Evolutionary conservation across 1,140 invertebrate species (phyloP), one percentile per base, ranked within the genome.

Genomic region (Diabrotica undecimpunctata): DNA sequence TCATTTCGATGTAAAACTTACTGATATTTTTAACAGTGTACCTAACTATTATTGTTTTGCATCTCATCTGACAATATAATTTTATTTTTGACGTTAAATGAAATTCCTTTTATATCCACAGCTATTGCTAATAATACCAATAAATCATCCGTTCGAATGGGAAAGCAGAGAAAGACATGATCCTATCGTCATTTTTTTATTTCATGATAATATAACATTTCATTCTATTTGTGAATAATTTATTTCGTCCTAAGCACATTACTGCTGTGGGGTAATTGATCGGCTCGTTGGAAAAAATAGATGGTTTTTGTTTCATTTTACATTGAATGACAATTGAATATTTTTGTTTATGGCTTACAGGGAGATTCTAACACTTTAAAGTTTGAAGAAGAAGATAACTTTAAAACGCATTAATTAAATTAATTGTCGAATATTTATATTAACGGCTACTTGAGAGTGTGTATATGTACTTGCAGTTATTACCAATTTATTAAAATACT

Each of bases 181-280:
- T 25, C 56, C 36, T 41, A n/a, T 41, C 38, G 39, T 38, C 56
- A 58, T 37, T 35, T 58, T 58, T 58, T 58, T 41, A 58, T 58
- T 13, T 50, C 59, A 61, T 61, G 59, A 50, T 61, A 61, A 61
- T 9, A 51, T 51, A 50, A 61, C 56, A 58, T 58, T 58, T 58
- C 56, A 58, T 58, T 58, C 56, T 58, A 58, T 58, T 58, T 58
- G 56, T 58, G 56, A 58, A 58, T 58, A 58, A 58, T 58, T 58
- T 58, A 58, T 58, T 41, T 58, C 56, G 39, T 58, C 35, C 36
- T 38, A 58, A 58, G 35, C 56, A 58, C 56, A 58, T 58, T 58
- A 58, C 10, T 35, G 56, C 56, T 37, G 10, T 35, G 25, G 36
- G 36, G 39, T 58, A 58, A 58, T 58, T 58, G 56, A 58, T 58